A percentile compares a stretch with the other conserved stretches of the same genome.
Evolutionary conservation across 2,113 vertebrate species (phyloP).

Genomic region (Falco punctatus): DNA sequence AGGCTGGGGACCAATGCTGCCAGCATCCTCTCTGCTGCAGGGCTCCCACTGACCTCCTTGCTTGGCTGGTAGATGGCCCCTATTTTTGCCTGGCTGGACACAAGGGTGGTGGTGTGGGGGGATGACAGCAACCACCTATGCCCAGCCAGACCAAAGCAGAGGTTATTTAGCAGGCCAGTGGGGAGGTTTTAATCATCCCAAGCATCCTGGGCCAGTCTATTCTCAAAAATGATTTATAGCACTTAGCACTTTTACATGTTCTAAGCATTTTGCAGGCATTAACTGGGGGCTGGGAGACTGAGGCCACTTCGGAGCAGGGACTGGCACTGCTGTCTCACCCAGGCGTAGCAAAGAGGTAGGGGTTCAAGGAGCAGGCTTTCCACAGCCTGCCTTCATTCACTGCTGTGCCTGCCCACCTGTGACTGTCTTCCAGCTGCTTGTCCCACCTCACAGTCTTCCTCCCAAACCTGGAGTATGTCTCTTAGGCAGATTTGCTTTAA

Average conservation of each 20-base stretch:
- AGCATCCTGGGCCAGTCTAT: neutral
- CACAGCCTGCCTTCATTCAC: neutral
- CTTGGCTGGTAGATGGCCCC: neutral
- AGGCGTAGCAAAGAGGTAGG: neutral
- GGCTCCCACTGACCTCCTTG: neutral
- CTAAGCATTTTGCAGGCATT: neutral
- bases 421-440: neutral
- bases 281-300: neutral
- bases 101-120: too few species aligned
- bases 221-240: neutral
- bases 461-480: neutral
- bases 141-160: neutral
- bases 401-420: fast-evolving
- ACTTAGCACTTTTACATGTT: neutral
- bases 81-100: neutral
- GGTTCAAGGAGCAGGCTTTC: neutral
- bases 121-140: neutral
- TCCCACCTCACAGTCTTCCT: neutral
- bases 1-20: neutral
- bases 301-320: neutral
- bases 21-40: neutral
- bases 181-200: neutral
- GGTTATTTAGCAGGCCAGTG: neutral
- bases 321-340: neutral
- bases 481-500: neutral